Evolutionary conservation across 2,113 vertebrate species (phyloP).

Genomic region (Thunnus thynnus): DNA sequence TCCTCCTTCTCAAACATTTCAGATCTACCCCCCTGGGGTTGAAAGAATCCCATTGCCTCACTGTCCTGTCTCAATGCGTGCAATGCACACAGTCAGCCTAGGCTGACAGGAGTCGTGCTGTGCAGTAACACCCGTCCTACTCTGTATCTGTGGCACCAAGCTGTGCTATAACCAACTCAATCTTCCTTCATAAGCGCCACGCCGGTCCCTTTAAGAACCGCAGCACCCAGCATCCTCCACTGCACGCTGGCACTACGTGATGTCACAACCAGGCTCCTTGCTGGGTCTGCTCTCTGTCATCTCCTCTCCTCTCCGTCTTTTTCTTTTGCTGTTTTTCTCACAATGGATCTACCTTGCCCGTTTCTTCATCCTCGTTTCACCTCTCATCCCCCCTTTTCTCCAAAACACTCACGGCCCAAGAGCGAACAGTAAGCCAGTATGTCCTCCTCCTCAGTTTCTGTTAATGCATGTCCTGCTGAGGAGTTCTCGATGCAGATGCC

Average conservation of each 20-base stretch:
- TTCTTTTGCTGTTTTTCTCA: conserved; percentile 41
- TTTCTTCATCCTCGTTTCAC: conserved; percentile 53
- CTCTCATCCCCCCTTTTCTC: conserved; percentile 42
- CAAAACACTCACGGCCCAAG: conserved; percentile 28
- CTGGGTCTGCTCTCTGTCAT: conserved; percentile 62
- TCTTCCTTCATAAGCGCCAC: conserved; percentile 54
- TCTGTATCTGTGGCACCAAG: conserved; percentile 71
- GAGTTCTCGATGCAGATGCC: conserved; percentile 38
- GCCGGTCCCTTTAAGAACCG: conserved; percentile 79
- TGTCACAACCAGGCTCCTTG: conserved; percentile 73
- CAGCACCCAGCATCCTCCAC: conserved; percentile 78
- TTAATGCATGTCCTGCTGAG: conserved; percentile 54
- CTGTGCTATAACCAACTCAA: conserved; percentile 71
- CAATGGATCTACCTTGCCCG: conserved; percentile 59
- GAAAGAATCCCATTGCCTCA: conserved; percentile 75
- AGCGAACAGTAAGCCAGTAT: conserved; percentile 56
- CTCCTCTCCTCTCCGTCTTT: conserved; percentile 49
- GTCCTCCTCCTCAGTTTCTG: conserved; percentile 51
- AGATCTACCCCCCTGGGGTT: conserved; percentile 54
- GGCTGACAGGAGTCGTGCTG: conserved; percentile 76
- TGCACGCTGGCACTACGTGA: conserved; percentile 68
- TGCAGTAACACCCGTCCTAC: conserved; percentile 66
- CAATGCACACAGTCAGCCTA: conserved; percentile 45
- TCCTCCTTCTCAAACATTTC: conserved; percentile 58
- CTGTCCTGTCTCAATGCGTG: conserved; percentile 67